Conservation (phyloP, 1,140 invertebrate genomes). For the Holotrichia oblita region DNA sequence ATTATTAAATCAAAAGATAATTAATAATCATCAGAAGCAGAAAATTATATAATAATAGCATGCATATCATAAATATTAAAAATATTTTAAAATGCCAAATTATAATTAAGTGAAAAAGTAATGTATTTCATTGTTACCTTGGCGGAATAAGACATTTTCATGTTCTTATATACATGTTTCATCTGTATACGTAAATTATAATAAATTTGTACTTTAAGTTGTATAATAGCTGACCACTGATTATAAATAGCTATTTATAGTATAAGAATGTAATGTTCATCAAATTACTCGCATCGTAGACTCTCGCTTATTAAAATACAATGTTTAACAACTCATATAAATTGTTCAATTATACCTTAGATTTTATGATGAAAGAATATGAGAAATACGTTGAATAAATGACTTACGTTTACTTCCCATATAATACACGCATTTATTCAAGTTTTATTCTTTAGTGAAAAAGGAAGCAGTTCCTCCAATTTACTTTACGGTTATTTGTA, state of each 20-base stretch:
- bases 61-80: no score
- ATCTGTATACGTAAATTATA: background rate
- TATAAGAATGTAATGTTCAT: background rate
- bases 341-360: background rate
- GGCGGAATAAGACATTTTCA: no score
- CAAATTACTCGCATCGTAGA: background rate
- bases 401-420: background rate
- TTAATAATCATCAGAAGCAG: no score
- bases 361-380: constrained; percentile 2
- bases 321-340: background rate
- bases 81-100: no score
- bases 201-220: constrained; percentile 9
- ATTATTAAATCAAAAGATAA: no score
- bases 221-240: background rate
- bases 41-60: no score
- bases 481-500: constrained; percentile 8
- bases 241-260: background rate
- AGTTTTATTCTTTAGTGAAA: background rate
- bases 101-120: no score
- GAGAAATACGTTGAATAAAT: background rate
- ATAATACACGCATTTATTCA: background rate
- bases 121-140: no score
- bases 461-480: background rate
- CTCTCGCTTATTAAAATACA: background rate
- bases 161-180: no score